A percentile compares a stretch with the other conserved stretches of the same genome.
Conservation (phyloP, 1,140 invertebrate species). For the Antheraea pernyi region DNA sequence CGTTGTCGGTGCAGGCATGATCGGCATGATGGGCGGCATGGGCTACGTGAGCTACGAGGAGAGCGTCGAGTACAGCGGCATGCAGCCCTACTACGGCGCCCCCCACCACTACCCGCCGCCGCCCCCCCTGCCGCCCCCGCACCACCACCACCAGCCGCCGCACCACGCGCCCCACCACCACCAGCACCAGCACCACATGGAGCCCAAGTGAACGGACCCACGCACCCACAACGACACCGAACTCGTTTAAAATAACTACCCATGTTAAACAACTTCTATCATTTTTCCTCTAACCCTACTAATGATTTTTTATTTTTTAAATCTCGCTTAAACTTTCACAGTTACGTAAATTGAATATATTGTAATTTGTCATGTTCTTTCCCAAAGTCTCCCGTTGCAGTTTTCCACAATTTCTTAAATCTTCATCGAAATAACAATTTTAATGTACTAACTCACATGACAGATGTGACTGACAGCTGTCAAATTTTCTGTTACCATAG, state of each 20-base stretch:
- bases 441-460: neutral
- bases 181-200: constrained; percentile 30
- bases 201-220: constrained; percentile 39
- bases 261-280: too few species aligned
- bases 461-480: neutral
- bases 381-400: too few species aligned
- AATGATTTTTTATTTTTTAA: too few species aligned
- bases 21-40: constrained; percentile 42
- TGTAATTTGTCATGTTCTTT: too few species aligned
- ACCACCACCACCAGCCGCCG: constrained; percentile 40
- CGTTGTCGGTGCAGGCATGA: constrained; percentile 44
- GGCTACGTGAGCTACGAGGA: constrained; percentile 57
- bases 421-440: too few species aligned
- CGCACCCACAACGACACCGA: neutral
- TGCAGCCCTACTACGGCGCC: constrained; percentile 44
- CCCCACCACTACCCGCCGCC: constrained; percentile 30
- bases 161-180: constrained; percentile 37
- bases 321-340: too few species aligned
- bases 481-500: neutral
- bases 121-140: constrained; percentile 27
- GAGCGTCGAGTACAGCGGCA: constrained; percentile 41
- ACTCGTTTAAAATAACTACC: neutral
- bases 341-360: too few species aligned
- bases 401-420: too few species aligned
- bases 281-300: too few species aligned